These are phyloP conservation scores for Zosterops lateralis DNA, from an alignment of 2,113 vertebrate species.

Conservation along the genomic window DNA sequence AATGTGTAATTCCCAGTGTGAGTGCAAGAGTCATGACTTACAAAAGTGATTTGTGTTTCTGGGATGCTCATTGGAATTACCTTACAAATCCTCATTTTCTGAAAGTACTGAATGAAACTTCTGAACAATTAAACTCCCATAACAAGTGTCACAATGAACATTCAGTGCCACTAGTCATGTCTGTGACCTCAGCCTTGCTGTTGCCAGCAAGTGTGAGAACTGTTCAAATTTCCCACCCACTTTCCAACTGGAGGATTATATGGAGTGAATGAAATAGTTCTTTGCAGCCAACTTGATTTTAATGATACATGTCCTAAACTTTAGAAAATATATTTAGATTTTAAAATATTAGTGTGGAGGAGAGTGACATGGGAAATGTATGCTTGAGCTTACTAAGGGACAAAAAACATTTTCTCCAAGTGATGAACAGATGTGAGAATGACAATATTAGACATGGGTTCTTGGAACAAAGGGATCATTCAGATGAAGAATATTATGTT, in stretches of 20 bases:
- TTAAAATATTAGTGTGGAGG: neutral
- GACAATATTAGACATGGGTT: neutral
- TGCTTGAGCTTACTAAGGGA: neutral
- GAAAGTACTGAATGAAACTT: neutral
- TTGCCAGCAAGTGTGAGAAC: neutral
- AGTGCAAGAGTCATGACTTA: neutral
- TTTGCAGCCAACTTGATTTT: neutral
- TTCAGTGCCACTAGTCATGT: neutral
- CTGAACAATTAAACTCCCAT: conserved; percentile 5
- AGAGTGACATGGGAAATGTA: neutral
- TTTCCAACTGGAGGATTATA: neutral
- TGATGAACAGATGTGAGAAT: conserved; percentile 37
- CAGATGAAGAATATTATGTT: neutral
- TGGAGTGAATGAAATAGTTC: neutral
- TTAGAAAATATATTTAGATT: conserved; percentile 23
- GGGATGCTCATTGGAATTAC: neutral
- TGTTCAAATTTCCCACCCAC: neutral
- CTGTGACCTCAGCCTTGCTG: neutral
- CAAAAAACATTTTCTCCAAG: neutral
- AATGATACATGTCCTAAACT: neutral
- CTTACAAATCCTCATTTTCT: neutral
- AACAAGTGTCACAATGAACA: neutral
- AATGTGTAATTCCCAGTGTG: neutral
- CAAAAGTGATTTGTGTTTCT: conserved; percentile 22
- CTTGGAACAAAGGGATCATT: neutral